Evolutionary conservation across 2,113 vertebrate species (phyloP).

Genomic region (Laticauda laticaudata): DNA sequence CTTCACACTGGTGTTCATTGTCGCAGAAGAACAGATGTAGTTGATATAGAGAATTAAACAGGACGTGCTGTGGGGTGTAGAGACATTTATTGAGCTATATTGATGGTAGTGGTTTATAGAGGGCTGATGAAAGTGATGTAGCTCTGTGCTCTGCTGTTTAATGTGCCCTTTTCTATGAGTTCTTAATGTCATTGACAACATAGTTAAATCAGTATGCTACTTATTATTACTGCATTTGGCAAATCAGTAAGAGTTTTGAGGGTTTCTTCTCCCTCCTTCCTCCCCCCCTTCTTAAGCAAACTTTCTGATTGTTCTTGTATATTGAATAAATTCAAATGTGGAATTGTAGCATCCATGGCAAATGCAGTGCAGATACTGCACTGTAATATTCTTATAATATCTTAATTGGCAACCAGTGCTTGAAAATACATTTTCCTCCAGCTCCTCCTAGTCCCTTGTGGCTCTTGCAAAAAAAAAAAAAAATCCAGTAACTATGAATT

Average conservation of each 20-base stretch:
- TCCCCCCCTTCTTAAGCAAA: not conserved
- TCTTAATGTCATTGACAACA: not conserved
- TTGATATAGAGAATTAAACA: not conserved
- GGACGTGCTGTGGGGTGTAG: not conserved
- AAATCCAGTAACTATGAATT: conserved; percentile 37
- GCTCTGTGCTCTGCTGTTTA: not conserved
- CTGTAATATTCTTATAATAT: not conserved
- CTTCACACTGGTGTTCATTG: not conserved
- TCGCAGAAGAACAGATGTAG: not conserved
- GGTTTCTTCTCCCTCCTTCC: not conserved
- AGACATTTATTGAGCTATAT: not conserved
- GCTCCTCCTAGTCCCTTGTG: conserved; percentile 11
- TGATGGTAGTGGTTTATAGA: not conserved
- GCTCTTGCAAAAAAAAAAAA: conserved; percentile 21
- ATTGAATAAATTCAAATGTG: not conserved
- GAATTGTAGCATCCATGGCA: not conserved
- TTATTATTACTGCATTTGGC: not conserved
- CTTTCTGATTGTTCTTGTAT: not conserved
- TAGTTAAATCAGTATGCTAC: not conserved
- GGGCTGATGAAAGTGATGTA: not conserved
- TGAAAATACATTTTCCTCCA: conserved; percentile 14
- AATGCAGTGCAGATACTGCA: not conserved
- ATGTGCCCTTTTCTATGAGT: not conserved
- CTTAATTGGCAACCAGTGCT: conserved; percentile 25
- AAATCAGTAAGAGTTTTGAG: not conserved